Evolutionary conservation across 2,888 invertebrate genomes (phyloP), one percentile per base, ranked within the genome.

Genomic region (Ochlodes sylvanus): DNA sequence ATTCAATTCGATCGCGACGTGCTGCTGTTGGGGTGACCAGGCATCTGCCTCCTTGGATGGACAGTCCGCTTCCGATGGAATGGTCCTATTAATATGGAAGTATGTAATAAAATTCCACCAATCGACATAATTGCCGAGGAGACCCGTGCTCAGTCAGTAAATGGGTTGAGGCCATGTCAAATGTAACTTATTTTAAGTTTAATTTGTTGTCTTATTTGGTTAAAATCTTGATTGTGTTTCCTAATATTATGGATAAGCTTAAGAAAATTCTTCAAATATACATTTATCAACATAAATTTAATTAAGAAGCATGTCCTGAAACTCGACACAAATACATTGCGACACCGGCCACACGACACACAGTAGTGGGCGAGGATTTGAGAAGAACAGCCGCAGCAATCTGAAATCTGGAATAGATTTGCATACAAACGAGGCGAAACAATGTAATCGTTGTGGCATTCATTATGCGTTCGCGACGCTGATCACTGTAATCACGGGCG

Each of bases 321-420:
- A n/a, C 27, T 5, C 14, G 19, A 21, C 3, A 32, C 41, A 1
- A 6, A 10, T 15, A 1, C 7, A 7, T 67, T 27, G 67, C 34
- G 21, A 44, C 66, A 21, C 17, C n/a, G 60, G 17, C 55, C 19
- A 2, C 60, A 21, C 60, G 61, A 55, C 69, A 52, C 50, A 69
- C 62, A 50, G 68, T 68, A 68, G 73, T 72, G 70, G 71, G 70
- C 68, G 69, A 69, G 62, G 15, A 65, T 64, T 70, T 57, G 68
- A 65, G 62, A 68, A 57, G 63, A 68, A 68, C 63, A 68, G 34
- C 66, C 47, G 69, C 69, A 72, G 76, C 74, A 76, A 80, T 83
- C 79, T 80, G 58, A 74, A 77, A 80, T 79, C 78, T 74, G 72
- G 81, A 81, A 85, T 86, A 81, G 74, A 85, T 86, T 84, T 80